Evolutionary conservation across 2,797 vertebrate genomes (phyloP), one percentile per base, ranked within the genome.

Genomic region (Lycodopsis pacificus): DNA sequence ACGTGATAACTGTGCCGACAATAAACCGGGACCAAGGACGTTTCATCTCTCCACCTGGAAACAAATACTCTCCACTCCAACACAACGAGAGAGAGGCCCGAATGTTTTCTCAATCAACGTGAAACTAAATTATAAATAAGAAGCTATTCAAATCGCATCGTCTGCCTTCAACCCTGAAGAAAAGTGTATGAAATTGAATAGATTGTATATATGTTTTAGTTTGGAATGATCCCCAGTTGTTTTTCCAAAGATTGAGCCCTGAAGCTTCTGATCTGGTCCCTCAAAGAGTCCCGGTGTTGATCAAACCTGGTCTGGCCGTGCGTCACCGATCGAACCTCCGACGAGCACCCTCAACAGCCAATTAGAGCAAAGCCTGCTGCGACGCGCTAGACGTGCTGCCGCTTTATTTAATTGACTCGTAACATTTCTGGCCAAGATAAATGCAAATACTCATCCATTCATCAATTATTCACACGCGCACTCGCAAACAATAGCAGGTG

Each of bases 381-480:
- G 77, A 42, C 65, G 72, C 14, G 62, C 71, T 17, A 71, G 61
- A 74, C 22, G 15, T 36, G 80, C 73, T 64, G 79, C 71, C 57
- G 71, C 67, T 57, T 51, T 49, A 5, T 74, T 83, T 84, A 87
- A 89, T 85, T 87, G 89, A 91, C 86, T 88, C 81, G 61, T 80
- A 83, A 86, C 78, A 58, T 68, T 22, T 46, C 66, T 70, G 27
- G 68, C 82, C 82, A 82, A 79, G 82, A 89, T 83, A 79, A 89
- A 92, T 81, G 85, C 88, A 91, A 91, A 91, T 86, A 86, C 79
- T 65, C 76, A 83, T 78, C 83, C 79, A 76, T 71, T 87, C 79
- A 86, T 92, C 77, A 80, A 86, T 91, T 91, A 89, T 91, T 85
- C 84, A 25, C 77, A 68, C 64, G 2, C 76, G 64, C 76, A 36